These are phyloP conservation scores for Drosophila kurseongensis DNA, from an alignment of 1,140 invertebrate species.

Conservation along the genomic window DNA sequence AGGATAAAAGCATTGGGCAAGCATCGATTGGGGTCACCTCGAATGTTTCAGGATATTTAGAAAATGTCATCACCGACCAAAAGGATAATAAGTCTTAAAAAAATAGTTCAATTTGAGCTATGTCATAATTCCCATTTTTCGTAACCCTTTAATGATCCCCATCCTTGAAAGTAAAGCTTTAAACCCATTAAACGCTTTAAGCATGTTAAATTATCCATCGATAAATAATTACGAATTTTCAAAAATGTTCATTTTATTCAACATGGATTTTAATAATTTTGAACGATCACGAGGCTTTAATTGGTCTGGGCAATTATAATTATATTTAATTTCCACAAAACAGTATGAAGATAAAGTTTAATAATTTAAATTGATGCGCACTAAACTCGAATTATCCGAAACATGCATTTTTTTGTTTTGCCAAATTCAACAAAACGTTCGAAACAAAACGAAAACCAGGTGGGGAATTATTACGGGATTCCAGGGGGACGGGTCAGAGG, in stretches of 20 bases:
- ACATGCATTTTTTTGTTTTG: conserved; percentile 53
- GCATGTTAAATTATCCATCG: conserved; percentile 13
- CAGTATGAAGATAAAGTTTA: conserved; percentile 63
- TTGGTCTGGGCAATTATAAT: conserved; percentile 48
- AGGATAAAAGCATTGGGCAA: background rate
- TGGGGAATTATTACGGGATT: conserved; percentile 19
- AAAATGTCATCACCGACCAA: background rate
- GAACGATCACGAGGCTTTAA: conserved; percentile 5
- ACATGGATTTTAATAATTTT: conserved; percentile 9
- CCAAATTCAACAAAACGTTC: conserved; percentile 55
- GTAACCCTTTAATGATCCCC: too few species aligned
- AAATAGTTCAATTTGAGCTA: too few species aligned
- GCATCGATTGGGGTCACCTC: background rate
- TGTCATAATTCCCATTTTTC: too few species aligned
- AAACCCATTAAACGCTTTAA: background rate
- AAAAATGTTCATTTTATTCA: conserved; percentile 18
- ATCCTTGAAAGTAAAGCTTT: background rate
- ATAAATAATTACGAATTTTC: conserved; percentile 27
- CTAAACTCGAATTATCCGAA: conserved; percentile 73
- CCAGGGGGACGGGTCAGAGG: background rate
- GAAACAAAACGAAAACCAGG: conserved; percentile 58
- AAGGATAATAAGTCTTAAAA: too few species aligned
- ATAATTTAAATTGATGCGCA: conserved; percentile 80
- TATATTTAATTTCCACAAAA: conserved; percentile 73
- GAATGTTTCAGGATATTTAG: background rate